A percentile compares a stretch with the other conserved stretches of the same genome.
Conservation (phyloP, 2,888 invertebrate genomes). For the Mythimna albipuncta region DNA sequence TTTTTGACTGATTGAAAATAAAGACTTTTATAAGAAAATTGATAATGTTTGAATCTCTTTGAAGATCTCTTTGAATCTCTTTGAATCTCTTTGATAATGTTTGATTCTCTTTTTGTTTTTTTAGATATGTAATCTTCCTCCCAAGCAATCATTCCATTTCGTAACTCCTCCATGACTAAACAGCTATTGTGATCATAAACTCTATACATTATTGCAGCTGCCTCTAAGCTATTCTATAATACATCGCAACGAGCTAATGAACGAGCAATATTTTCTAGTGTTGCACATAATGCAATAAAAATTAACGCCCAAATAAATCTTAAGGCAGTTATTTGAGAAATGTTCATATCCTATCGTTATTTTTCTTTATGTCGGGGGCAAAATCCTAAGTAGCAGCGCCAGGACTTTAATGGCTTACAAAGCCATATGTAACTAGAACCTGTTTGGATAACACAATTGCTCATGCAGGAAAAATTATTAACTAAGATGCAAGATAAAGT, state of each 20-base stretch:
- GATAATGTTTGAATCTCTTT: neutral
- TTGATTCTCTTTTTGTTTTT: neutral
- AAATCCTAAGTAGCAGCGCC: constrained; percentile 36
- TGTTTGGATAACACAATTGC: constrained; percentile 45
- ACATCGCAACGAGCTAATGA: constrained; percentile 38
- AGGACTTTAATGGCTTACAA: constrained; percentile 23
- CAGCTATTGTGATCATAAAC: constrained; percentile 53
- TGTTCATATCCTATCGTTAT: constrained; percentile 46
- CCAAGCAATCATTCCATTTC: constrained; percentile 16
- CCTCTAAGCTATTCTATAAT: constrained; percentile 52
- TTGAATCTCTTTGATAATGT: neutral
- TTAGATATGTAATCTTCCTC: neutral
- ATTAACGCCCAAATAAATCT: constrained; percentile 57
- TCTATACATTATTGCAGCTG: constrained; percentile 54
- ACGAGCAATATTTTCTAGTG: constrained; percentile 33
- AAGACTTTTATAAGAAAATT: neutral
- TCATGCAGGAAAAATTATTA: constrained; percentile 20
- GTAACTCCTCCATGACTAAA: constrained; percentile 14
- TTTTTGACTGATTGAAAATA: too few relatives aligned
- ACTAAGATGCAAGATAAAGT: neutral
- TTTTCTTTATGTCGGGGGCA: constrained; percentile 44
- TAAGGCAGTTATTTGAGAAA: constrained; percentile 43
- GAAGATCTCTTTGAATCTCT: neutral
- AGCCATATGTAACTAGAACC: constrained; percentile 42
- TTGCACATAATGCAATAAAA: constrained; percentile 54